Evolutionary conservation across 2,113 vertebrate genomes (phyloP).

Genomic region (Odocoileus virginianus): DNA sequence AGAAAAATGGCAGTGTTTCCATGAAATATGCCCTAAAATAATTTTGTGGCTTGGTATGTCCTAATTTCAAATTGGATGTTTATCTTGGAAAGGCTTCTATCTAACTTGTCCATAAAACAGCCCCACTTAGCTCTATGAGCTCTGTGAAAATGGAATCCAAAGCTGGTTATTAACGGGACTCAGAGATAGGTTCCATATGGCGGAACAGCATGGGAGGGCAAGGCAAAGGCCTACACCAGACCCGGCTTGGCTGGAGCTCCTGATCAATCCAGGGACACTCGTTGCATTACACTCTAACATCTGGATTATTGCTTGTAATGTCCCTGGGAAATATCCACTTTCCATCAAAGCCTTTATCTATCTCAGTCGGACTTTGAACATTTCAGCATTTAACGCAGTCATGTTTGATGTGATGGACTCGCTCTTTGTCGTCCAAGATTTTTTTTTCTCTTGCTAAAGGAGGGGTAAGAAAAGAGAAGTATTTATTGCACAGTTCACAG

Average conservation of each 20-base stretch:
- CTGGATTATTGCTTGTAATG: constrained; percentile 98
- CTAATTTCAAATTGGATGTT: constrained; percentile 92
- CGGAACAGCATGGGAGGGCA: constrained; percentile 94
- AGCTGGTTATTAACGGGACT: constrained; percentile 95
- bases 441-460: constrained; percentile 21
- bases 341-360: constrained; percentile 94
- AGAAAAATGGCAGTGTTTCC: constrained; percentile 90
- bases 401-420: constrained; percentile 83
- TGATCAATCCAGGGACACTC: constrained; percentile 93
- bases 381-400: constrained; percentile 82
- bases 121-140: constrained; percentile 97
- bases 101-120: constrained; percentile 98
- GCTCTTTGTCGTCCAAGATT: constrained; percentile 65
- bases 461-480: constrained; percentile 35
- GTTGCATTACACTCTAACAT: constrained; percentile 96
- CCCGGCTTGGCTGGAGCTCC: constrained; percentile 91
- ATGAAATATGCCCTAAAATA: constrained; percentile 95
- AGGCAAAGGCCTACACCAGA: constrained; percentile 87
- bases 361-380: constrained; percentile 85
- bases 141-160: constrained; percentile 96
- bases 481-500: constrained; percentile 62
- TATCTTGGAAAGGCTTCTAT: constrained; percentile 99
- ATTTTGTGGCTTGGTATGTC: constrained; percentile 86
- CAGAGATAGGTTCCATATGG: constrained; percentile 99
- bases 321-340: constrained; percentile 98